Base-by-base conservation (phyloP, 2,888 invertebrate species). In the Hemistola chrysoprasaria region DNA sequence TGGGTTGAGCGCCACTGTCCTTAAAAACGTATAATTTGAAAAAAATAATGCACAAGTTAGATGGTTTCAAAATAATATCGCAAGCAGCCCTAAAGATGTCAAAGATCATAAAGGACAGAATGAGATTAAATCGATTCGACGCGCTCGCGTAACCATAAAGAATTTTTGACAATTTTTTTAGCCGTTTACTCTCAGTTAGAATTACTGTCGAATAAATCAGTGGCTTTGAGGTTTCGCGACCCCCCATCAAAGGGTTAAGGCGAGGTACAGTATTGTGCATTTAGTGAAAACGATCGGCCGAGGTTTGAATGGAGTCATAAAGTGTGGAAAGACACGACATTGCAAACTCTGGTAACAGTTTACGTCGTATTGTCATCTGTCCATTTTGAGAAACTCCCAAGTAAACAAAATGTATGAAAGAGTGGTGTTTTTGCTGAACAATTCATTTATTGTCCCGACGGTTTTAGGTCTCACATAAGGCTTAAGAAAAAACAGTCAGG, bases 281-380 rank as follows among this genome's bases (percentile, higher is more conserved):
- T 73, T 71, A 72, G 78, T 78, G 78, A 78, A 83, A 80, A 77
- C 66, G 73, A 78, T 77, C 71, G 54, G 55, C 53, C 53, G 50
- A 53, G 45, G 53, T 58, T 64, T 83, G 65, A 82, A 85, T 83
- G 78, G 85, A 83, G 84, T 68, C 81, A 82, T 85, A 84, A 84
- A 84, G 55, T 72, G 52, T 41, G 40, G 26, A 42, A 44, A 49
- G 59, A 65, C 58, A 51, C 60, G 65, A 64, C 66, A 57, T 47
- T 65, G 60, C 61, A 49, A 48, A 51, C 59, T 59, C 59, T 35
- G 47, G 50, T 50, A 45, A 49, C 65, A 65, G 83, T 84, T 84
- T 83, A 84, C 74, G 77, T 65, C 75, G 71, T 67, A 84, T 84
- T 85, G 83, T 83, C 62, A 47, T 53, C 28, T 52, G 59, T n/a